Conservation (phyloP, 2,113 vertebrate species). For the Diphyllodes magnificus region DNA sequence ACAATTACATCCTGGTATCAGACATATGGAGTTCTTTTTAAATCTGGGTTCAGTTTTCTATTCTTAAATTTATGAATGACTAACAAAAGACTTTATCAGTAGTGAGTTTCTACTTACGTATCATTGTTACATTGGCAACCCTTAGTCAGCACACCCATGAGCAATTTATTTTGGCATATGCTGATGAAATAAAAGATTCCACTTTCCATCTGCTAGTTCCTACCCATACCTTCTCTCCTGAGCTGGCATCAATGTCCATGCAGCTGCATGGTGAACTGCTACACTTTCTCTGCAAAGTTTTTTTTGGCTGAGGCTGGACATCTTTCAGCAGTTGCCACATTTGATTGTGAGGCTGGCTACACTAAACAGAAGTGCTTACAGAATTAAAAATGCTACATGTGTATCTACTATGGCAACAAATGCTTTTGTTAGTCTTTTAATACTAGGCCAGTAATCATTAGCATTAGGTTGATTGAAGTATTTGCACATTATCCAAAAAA, state of each 20-base stretch:
- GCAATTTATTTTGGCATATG: conserved; percentile 25
- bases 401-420: not conserved
- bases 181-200: not conserved
- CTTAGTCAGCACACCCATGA: not conserved
- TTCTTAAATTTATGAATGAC: not conserved
- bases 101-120: not conserved
- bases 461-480: not conserved
- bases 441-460: not conserved
- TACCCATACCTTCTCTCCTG: not conserved
- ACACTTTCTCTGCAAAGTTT: not conserved
- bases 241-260: not conserved
- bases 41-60: not conserved
- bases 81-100: not conserved
- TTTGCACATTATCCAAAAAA: not conserved
- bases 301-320: not conserved
- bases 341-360: not conserved
- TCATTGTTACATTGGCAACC: not conserved
- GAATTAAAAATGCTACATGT: not conserved
- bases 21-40: not conserved
- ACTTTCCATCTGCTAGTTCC: not conserved
- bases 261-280: not conserved
- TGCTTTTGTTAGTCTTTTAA: not conserved
- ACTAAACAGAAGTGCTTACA: not conserved
- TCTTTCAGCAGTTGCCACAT: not conserved
- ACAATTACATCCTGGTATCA: not conserved